Percentiles rank a stretch among this genome's conserved stretches.
These are phyloP conservation scores for Drosophila miranda DNA, from an alignment of 1,140 invertebrate genomes.

Conservation along the genomic window DNA sequence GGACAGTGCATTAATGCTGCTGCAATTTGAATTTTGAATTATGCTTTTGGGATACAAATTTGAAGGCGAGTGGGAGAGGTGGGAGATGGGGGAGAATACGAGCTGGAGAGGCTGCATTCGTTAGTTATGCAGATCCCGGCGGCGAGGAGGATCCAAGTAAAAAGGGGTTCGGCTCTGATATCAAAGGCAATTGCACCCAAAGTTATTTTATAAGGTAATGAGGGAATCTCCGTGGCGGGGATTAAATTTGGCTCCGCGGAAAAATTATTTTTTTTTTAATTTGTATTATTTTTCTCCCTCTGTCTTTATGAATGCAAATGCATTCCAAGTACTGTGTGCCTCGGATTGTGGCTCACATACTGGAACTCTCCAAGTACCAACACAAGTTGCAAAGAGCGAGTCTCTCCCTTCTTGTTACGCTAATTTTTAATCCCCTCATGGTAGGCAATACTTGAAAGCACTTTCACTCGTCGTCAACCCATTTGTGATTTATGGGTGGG, in stretches of 20 bases:
- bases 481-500: conserved; percentile 4
- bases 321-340: background rate
- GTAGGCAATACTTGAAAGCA: background rate
- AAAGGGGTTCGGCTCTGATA: conserved; percentile 25
- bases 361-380: too few species aligned
- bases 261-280: conserved; percentile 7
- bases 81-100: too few species aligned
- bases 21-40: conserved; percentile 74
- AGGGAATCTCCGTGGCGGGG: conserved; percentile 18
- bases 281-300: conserved; percentile 4
- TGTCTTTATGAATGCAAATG: conserved; percentile 40
- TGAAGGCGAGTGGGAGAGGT: conserved; percentile 15
- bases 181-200: conserved; percentile 28
- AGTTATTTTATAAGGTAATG: conserved; percentile 27
- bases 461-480: conserved; percentile 22
- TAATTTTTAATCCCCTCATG: background rate
- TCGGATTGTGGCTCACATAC: too few species aligned
- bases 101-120: conserved; percentile 19
- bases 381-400: background rate
- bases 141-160: too few species aligned
- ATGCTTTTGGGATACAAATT: conserved; percentile 69
- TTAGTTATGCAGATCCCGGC: conserved; percentile 33
- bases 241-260: conserved; percentile 10
- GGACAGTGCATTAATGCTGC: conserved; percentile 60
- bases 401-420: background rate